Conservation (phyloP, 1,140 invertebrate species). For the Probaryconus sp. region DNA sequence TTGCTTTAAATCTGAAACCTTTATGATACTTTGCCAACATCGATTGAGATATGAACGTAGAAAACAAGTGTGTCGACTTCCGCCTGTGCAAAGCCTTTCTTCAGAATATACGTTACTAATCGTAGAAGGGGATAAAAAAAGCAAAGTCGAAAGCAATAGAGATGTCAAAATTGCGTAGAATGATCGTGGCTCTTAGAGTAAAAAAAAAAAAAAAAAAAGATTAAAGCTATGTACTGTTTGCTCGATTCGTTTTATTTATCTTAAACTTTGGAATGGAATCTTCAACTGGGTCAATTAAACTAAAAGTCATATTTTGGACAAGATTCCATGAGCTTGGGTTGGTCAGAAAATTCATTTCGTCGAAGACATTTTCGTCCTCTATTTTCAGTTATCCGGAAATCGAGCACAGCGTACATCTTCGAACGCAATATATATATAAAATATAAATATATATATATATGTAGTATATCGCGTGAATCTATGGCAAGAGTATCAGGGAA, state of each 20-base stretch:
- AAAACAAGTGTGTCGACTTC: conserved; percentile 10
- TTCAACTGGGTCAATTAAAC: conserved; percentile 48
- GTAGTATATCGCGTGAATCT: conserved; percentile 40
- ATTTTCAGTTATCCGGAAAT: conserved; percentile 8
- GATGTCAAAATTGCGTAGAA: conserved; percentile 23
- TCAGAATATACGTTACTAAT: conserved; percentile 12
- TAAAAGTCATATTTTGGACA: conserved; percentile 19
- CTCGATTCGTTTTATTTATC: conserved; percentile 5
- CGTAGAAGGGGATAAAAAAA: conserved; percentile 16
- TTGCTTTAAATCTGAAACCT: too few relatives aligned
- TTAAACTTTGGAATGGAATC: conserved; percentile 24
- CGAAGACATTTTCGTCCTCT: conserved; percentile 5
- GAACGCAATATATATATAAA: conserved; percentile 46
- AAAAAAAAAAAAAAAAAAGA: background rate
- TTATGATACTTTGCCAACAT: too few relatives aligned
- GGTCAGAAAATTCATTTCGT: conserved; percentile 10
- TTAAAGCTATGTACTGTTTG: background rate
- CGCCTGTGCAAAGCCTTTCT: conserved; percentile 4
- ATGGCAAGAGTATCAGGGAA: conserved; percentile 29
- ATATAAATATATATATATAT: conserved; percentile 34
- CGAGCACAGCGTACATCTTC: conserved; percentile 26
- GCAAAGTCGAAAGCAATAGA: conserved; percentile 49
- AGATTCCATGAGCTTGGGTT: conserved; percentile 19
- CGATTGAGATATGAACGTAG: conserved; percentile 4
- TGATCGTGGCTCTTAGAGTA: conserved; percentile 9